Evolutionary conservation across 2,113 vertebrate genomes (phyloP).

Genomic region (Rallus limicola): DNA sequence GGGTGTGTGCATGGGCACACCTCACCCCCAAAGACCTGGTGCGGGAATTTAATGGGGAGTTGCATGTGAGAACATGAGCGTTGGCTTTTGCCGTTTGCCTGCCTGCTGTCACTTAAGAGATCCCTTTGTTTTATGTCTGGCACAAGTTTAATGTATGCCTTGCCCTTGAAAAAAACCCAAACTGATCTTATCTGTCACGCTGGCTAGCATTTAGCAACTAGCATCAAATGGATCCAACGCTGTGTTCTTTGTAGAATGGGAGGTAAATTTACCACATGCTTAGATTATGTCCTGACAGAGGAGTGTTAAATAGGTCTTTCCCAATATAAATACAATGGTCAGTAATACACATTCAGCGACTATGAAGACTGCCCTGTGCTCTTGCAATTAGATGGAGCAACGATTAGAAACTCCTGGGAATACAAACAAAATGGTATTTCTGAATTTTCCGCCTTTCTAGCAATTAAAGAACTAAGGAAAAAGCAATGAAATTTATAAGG

Average conservation of each 20-base stretch:
- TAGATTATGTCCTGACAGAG: not conserved
- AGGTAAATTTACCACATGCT: not conserved
- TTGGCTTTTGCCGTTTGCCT: not conserved
- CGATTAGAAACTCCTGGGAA: not conserved
- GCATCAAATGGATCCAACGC: not conserved
- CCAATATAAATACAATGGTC: not conserved
- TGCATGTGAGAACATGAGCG: not conserved
- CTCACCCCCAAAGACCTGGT: not conserved
- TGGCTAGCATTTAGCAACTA: not conserved
- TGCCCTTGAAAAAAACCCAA: not conserved
- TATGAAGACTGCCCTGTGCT: not conserved
- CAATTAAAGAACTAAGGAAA: constrained; percentile 42
- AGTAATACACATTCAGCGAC: not conserved
- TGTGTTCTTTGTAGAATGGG: not conserved
- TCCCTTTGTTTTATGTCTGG: constrained; percentile 25
- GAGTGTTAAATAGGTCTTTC: not conserved
- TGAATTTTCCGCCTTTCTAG: constrained; percentile 5
- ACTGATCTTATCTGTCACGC: not conserved
- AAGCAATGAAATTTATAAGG: constrained; percentile 64
- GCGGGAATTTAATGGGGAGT: not conserved
- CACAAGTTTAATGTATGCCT: not conserved
- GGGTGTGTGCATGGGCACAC: not conserved
- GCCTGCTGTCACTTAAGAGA: not conserved
- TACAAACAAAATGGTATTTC: constrained; percentile 14
- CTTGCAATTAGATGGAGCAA: not conserved